Evolutionary conservation across 1,140 invertebrate genomes (phyloP).

Genomic region (Ruditapes philippinarum): DNA sequence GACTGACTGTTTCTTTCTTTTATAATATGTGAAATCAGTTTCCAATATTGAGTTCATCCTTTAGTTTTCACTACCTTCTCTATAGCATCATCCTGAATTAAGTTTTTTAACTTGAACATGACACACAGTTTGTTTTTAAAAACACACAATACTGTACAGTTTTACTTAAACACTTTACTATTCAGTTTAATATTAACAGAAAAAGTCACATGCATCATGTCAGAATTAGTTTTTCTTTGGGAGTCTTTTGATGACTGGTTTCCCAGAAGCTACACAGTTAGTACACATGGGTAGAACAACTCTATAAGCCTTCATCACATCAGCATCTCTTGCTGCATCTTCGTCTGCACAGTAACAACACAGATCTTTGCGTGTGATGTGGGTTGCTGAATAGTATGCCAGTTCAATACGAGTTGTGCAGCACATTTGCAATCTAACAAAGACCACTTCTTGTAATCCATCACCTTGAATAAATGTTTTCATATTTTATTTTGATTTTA

Average conservation of each 20-base stretch:
- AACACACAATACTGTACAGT: no score
- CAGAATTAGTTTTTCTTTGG: constrained; percentile 12
- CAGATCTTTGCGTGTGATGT: background rate
- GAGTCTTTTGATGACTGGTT: background rate
- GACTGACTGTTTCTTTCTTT: no score
- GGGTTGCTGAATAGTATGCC: background rate
- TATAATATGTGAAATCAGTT: no score
- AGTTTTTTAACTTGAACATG: no score
- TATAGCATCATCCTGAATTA: no score
- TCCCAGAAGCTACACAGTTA: background rate
- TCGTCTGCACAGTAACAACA: background rate
- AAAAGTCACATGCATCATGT: no score
- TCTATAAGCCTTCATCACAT: background rate
- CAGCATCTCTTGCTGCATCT: constrained; percentile 7
- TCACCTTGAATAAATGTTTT: constrained; percentile 36
- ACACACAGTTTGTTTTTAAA: no score
- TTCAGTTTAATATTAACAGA: no score
- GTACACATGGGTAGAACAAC: constrained; percentile 29
- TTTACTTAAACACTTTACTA: no score
- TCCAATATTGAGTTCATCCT: no score
- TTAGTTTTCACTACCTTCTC: no score
- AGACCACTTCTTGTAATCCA: background rate
- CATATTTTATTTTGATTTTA: no score
- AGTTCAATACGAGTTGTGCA: background rate
- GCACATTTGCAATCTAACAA: constrained; percentile 37